A percentile compares a stretch with the other conserved stretches of the same genome.
phyloP scores from a whole-genome alignment of 1,140 invertebrate species.

The Heterodera carotae region DNA sequence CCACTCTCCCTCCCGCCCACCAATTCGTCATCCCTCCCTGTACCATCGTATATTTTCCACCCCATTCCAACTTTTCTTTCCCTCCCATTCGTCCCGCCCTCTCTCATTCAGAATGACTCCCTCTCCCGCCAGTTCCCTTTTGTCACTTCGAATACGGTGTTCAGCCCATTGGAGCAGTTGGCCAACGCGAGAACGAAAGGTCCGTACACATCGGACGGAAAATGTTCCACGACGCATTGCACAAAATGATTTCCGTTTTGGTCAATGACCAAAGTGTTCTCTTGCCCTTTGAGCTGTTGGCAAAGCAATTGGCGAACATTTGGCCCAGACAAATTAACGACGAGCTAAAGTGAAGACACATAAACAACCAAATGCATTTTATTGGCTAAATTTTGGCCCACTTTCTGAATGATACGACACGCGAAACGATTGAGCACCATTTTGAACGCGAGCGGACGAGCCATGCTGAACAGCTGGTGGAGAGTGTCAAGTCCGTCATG shows the following conservation, averaged over 20 bases:
- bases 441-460: not conserved
- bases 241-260: constrained; percentile 25
- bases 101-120: not conserved
- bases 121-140: too few relatives aligned
- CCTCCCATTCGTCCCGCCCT: not conserved
- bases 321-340: constrained; percentile 5
- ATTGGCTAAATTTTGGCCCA: not conserved
- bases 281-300: constrained; percentile 9
- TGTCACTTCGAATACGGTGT: not conserved
- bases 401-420: constrained; percentile 39
- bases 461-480: not conserved
- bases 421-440: constrained; percentile 35
- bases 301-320: not conserved
- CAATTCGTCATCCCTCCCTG: too few relatives aligned
- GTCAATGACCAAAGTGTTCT: constrained; percentile 13
- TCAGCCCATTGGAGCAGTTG: not conserved
- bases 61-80: too few relatives aligned
- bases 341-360: not conserved
- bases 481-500: not conserved
- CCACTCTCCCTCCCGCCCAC: too few relatives aligned
- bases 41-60: too few relatives aligned
- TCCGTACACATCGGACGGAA: constrained; percentile 20
- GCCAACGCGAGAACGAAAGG: constrained; percentile 13
- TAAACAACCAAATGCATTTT: not conserved
- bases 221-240: constrained; percentile 17